Evolutionary conservation across 37 sponge, comb jelly and placozoan genomes (phyloP).

Genomic region (Tethya wilhelma): DNA sequence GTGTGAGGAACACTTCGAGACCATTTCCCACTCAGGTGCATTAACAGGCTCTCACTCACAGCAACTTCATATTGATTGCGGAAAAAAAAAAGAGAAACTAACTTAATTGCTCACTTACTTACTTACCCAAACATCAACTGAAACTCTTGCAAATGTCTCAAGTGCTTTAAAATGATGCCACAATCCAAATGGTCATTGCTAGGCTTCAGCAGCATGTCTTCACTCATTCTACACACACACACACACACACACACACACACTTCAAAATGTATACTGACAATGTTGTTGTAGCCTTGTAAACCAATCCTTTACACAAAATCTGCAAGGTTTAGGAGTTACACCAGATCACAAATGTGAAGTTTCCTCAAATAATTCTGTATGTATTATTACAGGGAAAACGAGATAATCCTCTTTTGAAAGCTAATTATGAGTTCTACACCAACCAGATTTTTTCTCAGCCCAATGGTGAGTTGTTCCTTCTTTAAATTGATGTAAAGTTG

Average conservation of each 20-base stretch:
- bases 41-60: no score
- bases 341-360: no score
- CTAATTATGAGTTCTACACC: background rate
- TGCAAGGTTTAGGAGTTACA: no score
- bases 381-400: background rate
- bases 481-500: background rate
- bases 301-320: no score
- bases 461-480: background rate
- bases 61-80: no score
- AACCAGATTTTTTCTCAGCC: background rate
- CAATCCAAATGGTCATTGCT: conserved; percentile 81
- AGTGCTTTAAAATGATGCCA: conserved; percentile 44
- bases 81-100: no score
- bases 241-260: no score
- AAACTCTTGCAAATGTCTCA: conserved; percentile 74
- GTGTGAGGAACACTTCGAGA: no score
- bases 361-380: background rate
- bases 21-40: no score
- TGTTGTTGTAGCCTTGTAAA: no score
- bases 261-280: no score
- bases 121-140: conserved; percentile 81
- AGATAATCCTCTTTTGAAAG: background rate
- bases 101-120: background rate
- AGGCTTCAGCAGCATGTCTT: conserved; percentile 34
- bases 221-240: conserved; percentile 31